phyloP scores from a whole-genome alignment of 1,140 invertebrate species.

The Zaprionus ghesquierei region DNA sequence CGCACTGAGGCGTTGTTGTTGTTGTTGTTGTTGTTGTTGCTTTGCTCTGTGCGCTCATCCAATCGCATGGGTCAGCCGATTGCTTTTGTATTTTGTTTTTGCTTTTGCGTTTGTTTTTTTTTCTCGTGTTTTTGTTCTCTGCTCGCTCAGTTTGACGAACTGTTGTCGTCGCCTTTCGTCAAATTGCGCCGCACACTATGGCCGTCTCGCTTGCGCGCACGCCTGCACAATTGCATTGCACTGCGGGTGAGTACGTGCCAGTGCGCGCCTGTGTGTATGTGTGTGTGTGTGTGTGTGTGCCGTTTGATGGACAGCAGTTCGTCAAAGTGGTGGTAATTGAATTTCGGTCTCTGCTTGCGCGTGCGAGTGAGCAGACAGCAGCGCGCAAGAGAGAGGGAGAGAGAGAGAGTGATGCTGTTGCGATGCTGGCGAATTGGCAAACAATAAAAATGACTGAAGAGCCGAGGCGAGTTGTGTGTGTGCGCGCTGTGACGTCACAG shows the following conservation, averaged over 20 bases:
- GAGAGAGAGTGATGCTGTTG: constrained; percentile 5
- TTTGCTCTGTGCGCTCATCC: constrained; percentile 41
- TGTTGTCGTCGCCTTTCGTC: constrained; percentile 78
- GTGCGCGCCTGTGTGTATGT: constrained; percentile 5
- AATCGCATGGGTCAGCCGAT: constrained; percentile 55
- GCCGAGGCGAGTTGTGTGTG: constrained; percentile 22
- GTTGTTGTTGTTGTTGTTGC: constrained; percentile 29
- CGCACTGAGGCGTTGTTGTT: background rate
- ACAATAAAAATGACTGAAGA: constrained; percentile 52
- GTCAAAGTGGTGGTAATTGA: constrained; percentile 81
- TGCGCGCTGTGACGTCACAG: constrained; percentile 61
- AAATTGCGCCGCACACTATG: constrained; percentile 47
- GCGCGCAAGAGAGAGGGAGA: constrained; percentile 4
- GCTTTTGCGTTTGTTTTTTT: constrained; percentile 41
- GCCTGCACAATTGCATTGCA: constrained; percentile 17
- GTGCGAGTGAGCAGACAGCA: constrained; percentile 52
- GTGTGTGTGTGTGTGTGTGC: constrained; percentile 14
- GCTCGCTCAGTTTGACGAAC: constrained; percentile 62
- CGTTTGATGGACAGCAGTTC: constrained; percentile 78
- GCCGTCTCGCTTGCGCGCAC: constrained; percentile 56
- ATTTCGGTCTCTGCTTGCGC: constrained; percentile 43
- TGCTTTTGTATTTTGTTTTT: constrained; percentile 48
- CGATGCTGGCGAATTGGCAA: constrained; percentile 48
- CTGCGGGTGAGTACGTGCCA: background rate
- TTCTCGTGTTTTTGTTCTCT: background rate